Conservation (phyloP, 2,888 invertebrate species). For the Pachycephus smyrnensis region DNA sequence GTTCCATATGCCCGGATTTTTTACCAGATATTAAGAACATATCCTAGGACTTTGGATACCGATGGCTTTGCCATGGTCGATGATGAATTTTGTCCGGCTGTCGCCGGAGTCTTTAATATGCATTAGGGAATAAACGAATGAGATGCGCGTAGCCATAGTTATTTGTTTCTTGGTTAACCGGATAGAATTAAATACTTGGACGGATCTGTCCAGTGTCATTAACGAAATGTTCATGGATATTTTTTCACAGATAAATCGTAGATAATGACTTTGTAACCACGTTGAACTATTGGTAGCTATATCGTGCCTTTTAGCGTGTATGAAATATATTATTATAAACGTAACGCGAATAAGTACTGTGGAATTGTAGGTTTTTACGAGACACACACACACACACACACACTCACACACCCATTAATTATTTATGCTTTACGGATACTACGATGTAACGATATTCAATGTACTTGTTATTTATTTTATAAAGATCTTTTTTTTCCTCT, state of each 20-base stretch:
- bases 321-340: slow-evolving; percentile 51
- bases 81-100: not conserved
- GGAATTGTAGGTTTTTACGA: slow-evolving; percentile 57
- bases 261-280: slow-evolving; percentile 60
- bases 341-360: slow-evolving; percentile 58
- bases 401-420: slow-evolving; percentile 57
- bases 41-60: not conserved
- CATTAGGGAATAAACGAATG: not conserved
- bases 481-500: slow-evolving; percentile 50
- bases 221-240: slow-evolving; percentile 41
- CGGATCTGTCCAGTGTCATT: slow-evolving; percentile 27
- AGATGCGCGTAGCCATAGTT: not conserved
- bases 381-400: slow-evolving; percentile 34
- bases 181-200: slow-evolving; percentile 25
- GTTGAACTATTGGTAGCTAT: slow-evolving; percentile 65
- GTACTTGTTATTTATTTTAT: slow-evolving; percentile 64
- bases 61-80: not conserved
- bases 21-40: not conserved
- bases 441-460: slow-evolving; percentile 57
- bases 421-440: slow-evolving; percentile 51
- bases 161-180: not conserved
- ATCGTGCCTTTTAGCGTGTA: slow-evolving; percentile 65
- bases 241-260: slow-evolving; percentile 39
- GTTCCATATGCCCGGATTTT: not conserved
- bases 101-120: not conserved